These are phyloP conservation scores for Orchesella flavescens DNA, from an alignment of 2,888 invertebrate species.

Conservation along the genomic window DNA sequence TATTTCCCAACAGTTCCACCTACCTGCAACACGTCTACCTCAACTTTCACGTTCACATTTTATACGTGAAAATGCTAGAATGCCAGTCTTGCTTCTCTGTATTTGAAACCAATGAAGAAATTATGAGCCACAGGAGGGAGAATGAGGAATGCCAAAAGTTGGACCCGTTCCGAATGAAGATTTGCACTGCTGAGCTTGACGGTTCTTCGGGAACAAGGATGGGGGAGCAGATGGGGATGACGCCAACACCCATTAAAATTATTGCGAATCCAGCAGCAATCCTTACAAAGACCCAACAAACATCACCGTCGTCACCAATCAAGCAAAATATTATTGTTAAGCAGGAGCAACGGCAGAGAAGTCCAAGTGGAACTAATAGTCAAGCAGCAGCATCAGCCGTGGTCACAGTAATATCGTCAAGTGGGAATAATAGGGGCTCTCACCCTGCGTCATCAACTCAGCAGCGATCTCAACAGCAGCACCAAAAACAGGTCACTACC, in stretches of 20 bases:
- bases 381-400: not conserved
- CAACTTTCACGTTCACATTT: constrained; percentile 53
- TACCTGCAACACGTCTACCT: constrained; percentile 54
- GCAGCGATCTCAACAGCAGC: constrained; percentile 5
- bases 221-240: not conserved
- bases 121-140: constrained; percentile 11
- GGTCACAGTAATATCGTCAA: constrained; percentile 12
- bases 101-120: constrained; percentile 40
- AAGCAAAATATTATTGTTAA: not conserved
- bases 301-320: not conserved
- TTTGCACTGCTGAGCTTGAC: constrained; percentile 12
- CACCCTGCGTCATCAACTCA: not conserved
- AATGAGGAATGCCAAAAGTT: constrained; percentile 23
- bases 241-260: constrained; percentile 38
- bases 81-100: constrained; percentile 33
- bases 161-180: constrained; percentile 31
- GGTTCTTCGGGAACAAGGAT: not conserved
- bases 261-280: constrained; percentile 28
- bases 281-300: not conserved
- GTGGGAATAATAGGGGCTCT: not conserved
- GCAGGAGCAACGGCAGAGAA: not conserved
- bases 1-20: constrained; percentile 38
- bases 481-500: constrained; percentile 2
- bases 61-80: constrained; percentile 43
- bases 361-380: not conserved